phyloP scores from a whole-genome alignment of 2,888 invertebrate genomes.

The Ditula angustiorana region DNA sequence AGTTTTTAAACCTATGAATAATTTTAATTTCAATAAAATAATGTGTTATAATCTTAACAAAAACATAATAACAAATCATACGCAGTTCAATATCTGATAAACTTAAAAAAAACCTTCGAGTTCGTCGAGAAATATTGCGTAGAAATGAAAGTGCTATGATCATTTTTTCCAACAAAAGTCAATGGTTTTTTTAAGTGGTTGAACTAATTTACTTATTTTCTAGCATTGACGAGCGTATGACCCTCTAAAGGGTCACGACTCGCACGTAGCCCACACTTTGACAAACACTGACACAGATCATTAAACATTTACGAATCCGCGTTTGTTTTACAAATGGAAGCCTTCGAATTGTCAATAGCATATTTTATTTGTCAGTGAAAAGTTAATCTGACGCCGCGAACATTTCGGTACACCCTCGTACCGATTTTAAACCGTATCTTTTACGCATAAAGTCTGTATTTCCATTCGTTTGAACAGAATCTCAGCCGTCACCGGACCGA shows the following conservation, averaged over 20 bases:
- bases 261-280: neutral
- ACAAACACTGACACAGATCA: neutral
- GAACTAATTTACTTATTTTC: too few species aligned
- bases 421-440: constrained; percentile 8
- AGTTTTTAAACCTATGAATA: too few species aligned
- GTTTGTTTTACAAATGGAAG: constrained; percentile 34
- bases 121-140: too few species aligned
- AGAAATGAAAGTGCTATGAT: too few species aligned
- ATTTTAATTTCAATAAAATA: too few species aligned
- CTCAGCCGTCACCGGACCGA: neutral
- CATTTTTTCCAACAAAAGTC: too few species aligned
- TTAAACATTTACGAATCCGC: constrained; percentile 31
- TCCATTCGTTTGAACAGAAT: neutral
- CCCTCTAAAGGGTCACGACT: neutral
- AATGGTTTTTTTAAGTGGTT: too few species aligned
- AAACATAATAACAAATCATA: too few species aligned
- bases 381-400: constrained; percentile 19
- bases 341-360: constrained; percentile 31
- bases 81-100: too few species aligned
- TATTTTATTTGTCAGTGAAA: constrained; percentile 37
- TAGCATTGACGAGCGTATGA: too few species aligned
- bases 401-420: neutral
- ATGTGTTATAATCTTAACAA: too few species aligned
- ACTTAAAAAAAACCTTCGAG: too few species aligned
- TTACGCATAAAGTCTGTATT: neutral